Evolutionary conservation across 1,140 invertebrate genomes (phyloP), one percentile per base, ranked within the genome.

Genomic region (Drosophila rufa): DNA sequence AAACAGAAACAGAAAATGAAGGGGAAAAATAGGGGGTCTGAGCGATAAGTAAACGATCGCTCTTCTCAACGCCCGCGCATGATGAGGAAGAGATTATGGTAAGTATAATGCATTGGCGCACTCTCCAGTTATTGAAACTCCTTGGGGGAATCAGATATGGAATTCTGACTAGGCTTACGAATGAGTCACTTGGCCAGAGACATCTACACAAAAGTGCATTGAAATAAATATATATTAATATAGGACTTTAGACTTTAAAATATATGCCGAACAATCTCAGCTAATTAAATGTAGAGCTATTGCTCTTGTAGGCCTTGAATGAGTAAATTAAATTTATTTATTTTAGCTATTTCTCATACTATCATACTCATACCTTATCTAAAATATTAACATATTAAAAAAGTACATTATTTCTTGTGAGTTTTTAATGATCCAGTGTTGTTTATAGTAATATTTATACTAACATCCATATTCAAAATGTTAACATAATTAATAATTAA

Each of bases 31-130:
- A 38, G 12, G 36, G 47, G 58, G 36, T 33, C 36, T 42, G 50
- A 64, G 42, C 27, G 58, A 75, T 64, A 75, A 75, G 70, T 64
- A 75, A 73, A 36, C 53, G 67, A 73, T 73, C 70, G 53, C 22
- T 73, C 48, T 73, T 47, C 38, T 50, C 33, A 43, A 71, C 69
- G 66, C 69, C 69, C 53, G 17, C 69, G 67, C 69, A 12, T 42
- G 50, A 27, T 47, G 51, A 42, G 14, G 6, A 15, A 46, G 8
- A 47, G 27, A 73, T 73, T 71, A 73, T 12, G 17, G 9, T 30
- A 30, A 30, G 27, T 40, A 4, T 69, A 68, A 70, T 55, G 64
- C 62, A 22, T 56, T 70, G 40, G 36, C 25, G 36, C 9, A 17
- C 36, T 45, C 12, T 57, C 12, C 40, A 22, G 11, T 45, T 53